phyloP scores from a whole-genome alignment of 1,140 invertebrate genomes.

The Euwallacea similis region DNA sequence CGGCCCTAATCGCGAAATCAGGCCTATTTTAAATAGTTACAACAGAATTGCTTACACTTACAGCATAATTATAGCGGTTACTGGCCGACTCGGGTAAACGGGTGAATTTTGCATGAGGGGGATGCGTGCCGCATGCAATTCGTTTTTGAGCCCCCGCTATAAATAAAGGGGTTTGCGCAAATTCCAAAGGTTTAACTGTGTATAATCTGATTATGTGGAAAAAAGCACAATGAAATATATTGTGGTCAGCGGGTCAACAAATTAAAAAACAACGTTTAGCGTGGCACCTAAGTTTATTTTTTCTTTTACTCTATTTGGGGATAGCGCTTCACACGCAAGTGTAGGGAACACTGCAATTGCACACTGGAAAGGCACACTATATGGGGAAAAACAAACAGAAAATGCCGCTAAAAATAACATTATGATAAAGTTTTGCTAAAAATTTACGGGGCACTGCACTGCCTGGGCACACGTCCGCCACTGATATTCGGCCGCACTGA shows the following conservation, averaged over 20 bases:
- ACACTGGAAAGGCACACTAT: no score
- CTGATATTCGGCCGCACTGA: no score
- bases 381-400: no score
- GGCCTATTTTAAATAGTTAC: constrained; percentile 27
- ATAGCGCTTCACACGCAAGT: no score
- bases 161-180: constrained; percentile 35
- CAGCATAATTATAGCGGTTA: constrained; percentile 35
- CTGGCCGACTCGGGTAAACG: constrained; percentile 21
- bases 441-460: no score
- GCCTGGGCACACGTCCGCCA: no score
- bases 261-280: no score
- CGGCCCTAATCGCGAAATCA: constrained; percentile 18
- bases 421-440: no score
- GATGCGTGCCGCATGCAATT: constrained; percentile 33
- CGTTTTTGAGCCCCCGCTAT: constrained; percentile 16
- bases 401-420: no score
- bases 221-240: constrained; percentile 27
- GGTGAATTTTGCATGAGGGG: constrained; percentile 31
- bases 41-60: constrained; percentile 38
- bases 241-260: constrained; percentile 27
- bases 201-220: constrained; percentile 33
- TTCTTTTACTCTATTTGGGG: no score
- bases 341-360: no score
- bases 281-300: no score
- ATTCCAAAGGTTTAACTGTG: constrained; percentile 35